Evolutionary conservation across 2,797 vertebrate genomes (phyloP).

Genomic region (Periparus ater): DNA sequence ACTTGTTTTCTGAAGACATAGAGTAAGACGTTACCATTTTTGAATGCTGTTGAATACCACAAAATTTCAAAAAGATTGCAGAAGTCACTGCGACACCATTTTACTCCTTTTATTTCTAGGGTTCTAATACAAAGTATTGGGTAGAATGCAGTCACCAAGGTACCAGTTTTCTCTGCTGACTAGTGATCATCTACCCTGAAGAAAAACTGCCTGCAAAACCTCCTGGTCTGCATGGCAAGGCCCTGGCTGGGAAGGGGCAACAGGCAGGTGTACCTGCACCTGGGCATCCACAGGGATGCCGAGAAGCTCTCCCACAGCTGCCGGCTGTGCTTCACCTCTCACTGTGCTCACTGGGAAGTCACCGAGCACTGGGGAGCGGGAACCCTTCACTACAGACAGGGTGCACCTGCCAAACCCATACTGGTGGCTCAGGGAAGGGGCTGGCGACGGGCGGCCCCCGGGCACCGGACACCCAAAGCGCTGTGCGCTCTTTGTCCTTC

Average conservation of each 20-base stretch:
- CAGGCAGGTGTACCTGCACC: background rate
- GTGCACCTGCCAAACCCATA: background rate
- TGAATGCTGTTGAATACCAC: background rate
- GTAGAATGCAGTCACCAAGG: background rate
- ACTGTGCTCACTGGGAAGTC: background rate
- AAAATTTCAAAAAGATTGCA: background rate
- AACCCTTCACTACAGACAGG: background rate
- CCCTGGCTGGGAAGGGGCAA: background rate
- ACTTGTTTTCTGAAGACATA: background rate
- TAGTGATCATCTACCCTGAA: background rate
- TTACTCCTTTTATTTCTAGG: slow-evolving; percentile 2
- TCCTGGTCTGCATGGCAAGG: background rate
- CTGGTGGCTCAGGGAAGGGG: background rate
- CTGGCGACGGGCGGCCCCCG: background rate
- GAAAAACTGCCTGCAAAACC: background rate
- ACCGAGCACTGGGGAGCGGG: background rate
- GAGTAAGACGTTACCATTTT: background rate
- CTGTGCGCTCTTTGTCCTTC: background rate
- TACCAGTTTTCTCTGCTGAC: background rate
- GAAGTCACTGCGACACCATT: background rate
- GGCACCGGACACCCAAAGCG: background rate
- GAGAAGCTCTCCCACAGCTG: background rate
- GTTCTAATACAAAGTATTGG: background rate
- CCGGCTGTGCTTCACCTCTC: background rate
- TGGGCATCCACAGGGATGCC: background rate